These are phyloP conservation scores for Euthynnus affinis DNA, from an alignment of 2,797 vertebrate species.

Conservation along the genomic window DNA sequence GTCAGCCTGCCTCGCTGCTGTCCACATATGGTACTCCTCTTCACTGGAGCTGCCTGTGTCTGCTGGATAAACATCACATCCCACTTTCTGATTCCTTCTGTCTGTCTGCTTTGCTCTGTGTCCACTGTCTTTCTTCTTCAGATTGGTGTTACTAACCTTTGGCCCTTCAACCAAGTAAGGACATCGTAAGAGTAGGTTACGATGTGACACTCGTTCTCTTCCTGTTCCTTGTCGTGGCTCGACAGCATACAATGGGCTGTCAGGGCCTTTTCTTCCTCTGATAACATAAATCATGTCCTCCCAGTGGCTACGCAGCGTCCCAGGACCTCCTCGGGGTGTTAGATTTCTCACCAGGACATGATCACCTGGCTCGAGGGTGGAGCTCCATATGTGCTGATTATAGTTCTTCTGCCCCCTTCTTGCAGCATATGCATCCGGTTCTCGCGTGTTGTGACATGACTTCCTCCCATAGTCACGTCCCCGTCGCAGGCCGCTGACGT, in stretches of 20 bases:
- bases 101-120: not conserved
- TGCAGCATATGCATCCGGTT: no score
- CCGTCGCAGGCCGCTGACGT: no score
- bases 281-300: conserved; percentile 1
- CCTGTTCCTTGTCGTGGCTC: conserved; percentile 30
- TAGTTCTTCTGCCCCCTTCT: not conserved
- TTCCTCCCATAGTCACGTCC: no score
- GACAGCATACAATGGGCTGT: conserved; percentile 44
- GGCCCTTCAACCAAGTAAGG: conserved; percentile 24
- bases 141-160: not conserved
- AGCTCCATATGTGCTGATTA: not conserved
- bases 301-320: not conserved
- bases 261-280: not conserved
- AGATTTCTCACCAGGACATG: conserved; percentile 3
- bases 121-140: no score
- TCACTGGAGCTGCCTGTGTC: conserved; percentile 23
- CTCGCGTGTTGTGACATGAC: no score
- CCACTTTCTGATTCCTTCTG: not conserved
- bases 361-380: not conserved
- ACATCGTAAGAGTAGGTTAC: conserved; percentile 33
- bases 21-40: not conserved
- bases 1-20: not conserved
- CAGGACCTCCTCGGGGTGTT: not conserved
- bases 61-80: not conserved
- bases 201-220: conserved; percentile 24